Percentiles rank a stretch among this genome's conserved stretches.
These are phyloP conservation scores for Galerucella pusilla DNA, from an alignment of 2,888 invertebrate species.

Conservation along the genomic window DNA sequence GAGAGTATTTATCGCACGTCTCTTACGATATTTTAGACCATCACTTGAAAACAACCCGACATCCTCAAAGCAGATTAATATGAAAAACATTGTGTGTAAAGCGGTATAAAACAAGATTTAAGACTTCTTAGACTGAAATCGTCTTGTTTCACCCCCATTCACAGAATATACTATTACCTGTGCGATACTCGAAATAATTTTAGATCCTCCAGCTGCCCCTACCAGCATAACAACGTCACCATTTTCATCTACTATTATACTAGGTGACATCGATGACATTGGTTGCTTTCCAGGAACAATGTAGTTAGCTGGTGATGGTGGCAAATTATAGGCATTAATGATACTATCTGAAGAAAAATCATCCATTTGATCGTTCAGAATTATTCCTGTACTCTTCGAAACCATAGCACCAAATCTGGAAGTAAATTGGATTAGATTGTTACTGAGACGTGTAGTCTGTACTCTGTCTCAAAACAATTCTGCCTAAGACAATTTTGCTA, in stretches of 20 bases:
- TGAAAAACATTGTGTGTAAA: too few relatives aligned
- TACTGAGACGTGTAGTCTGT: too few relatives aligned
- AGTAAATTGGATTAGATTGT: neutral
- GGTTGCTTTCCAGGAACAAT: conserved; percentile 86
- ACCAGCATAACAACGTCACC: conserved; percentile 69
- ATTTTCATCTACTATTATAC: conserved; percentile 74
- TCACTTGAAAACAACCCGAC: too few relatives aligned
- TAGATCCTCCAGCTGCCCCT: conserved; percentile 92
- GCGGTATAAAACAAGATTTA: too few relatives aligned
- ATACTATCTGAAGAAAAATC: conserved; percentile 82
- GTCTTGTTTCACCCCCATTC: neutral
- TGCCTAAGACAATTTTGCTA: too few relatives aligned
- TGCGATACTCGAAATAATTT: conserved; percentile 86
- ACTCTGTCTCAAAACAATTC: too few relatives aligned
- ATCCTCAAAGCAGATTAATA: too few relatives aligned
- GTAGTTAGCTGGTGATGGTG: conserved; percentile 84
- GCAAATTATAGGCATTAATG: conserved; percentile 76
- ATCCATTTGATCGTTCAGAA: conserved; percentile 91
- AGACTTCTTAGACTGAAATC: too few relatives aligned
- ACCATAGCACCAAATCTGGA: conserved; percentile 66
- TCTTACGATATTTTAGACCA: too few relatives aligned
- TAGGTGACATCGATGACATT: conserved; percentile 91
- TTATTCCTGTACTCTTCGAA: conserved; percentile 81
- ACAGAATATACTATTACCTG: conserved; percentile 61
- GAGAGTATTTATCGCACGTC: too few relatives aligned